Conservation (phyloP, 2,888 invertebrate species). For the Ophion ventricosus region DNA sequence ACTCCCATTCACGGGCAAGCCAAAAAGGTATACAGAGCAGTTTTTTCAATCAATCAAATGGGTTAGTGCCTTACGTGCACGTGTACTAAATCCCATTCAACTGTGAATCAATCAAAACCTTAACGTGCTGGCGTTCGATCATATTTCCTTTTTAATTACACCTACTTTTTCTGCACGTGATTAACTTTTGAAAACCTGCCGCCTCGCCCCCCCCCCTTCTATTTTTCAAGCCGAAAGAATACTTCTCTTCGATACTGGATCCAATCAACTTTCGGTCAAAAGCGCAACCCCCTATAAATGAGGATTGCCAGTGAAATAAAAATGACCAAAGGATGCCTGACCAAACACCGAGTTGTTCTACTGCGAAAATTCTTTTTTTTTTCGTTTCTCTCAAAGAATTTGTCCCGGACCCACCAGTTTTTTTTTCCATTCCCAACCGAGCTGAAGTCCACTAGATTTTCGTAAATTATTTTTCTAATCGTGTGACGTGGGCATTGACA, state of each 20-base stretch:
- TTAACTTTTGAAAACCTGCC: not conserved
- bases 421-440: not conserved
- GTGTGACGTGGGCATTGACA: constrained; percentile 3
- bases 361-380: constrained; percentile 5
- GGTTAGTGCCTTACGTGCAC: not conserved
- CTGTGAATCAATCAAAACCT: not conserved
- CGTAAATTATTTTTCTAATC: not conserved
- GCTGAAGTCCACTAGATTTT: not conserved
- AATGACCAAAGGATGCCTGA: not conserved
- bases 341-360: constrained; percentile 7
- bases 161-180: not conserved
- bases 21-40: not conserved
- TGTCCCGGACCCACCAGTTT: not conserved
- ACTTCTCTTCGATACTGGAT: too few species aligned
- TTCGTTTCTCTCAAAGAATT: constrained; percentile 16
- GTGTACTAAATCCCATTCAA: not conserved
- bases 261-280: too few species aligned
- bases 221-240: not conserved
- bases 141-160: not conserved
- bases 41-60: not conserved
- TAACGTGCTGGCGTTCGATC: not conserved
- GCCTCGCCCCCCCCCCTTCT: too few species aligned
- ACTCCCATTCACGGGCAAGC: too few species aligned
- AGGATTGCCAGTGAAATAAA: not conserved
- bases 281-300: not conserved